Conservation (phyloP, 2,888 invertebrate genomes). For the Herminia tarsipennalis region DNA sequence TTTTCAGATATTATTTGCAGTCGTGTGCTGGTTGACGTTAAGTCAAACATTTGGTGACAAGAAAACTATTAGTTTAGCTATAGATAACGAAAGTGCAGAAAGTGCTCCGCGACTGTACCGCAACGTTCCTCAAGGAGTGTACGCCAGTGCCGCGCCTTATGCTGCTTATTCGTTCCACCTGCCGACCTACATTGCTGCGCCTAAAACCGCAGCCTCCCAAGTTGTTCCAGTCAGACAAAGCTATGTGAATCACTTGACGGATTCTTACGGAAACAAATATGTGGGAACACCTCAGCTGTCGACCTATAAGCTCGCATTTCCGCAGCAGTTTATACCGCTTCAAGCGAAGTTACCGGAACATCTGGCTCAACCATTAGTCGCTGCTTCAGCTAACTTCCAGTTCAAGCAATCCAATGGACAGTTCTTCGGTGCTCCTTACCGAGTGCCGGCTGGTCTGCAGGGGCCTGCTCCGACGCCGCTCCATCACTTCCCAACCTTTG, state of each 20-base stretch:
- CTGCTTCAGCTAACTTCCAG: slow-evolving; percentile 59
- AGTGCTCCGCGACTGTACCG: slow-evolving; percentile 70
- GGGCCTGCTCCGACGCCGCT: slow-evolving; percentile 50
- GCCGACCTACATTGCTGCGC: slow-evolving; percentile 56
- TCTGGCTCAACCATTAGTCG: slow-evolving; percentile 70
- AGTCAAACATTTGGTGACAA: slow-evolving; percentile 51
- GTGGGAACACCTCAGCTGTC: slow-evolving; percentile 62
- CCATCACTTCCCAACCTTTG: slow-evolving; percentile 48
- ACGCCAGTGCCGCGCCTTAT: slow-evolving; percentile 72
- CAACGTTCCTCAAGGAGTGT: slow-evolving; percentile 63
- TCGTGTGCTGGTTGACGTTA: slow-evolving; percentile 62
- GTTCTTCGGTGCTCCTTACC: slow-evolving; percentile 62
- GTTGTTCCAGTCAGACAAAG: slow-evolving; percentile 63
- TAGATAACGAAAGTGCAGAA: slow-evolving; percentile 65
- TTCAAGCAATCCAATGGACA: slow-evolving; percentile 51
- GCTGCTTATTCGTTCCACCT: slow-evolving; percentile 69
- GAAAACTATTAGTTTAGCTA: slow-evolving; percentile 44
- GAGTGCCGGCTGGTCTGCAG: slow-evolving; percentile 54
- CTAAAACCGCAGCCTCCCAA: slow-evolving; percentile 56
- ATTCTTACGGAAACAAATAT: slow-evolving; percentile 77
- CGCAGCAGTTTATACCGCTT: slow-evolving; percentile 73
- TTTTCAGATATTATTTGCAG: slow-evolving; percentile 66
- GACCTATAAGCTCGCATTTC: slow-evolving; percentile 65
- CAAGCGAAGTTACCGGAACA: slow-evolving; percentile 72
- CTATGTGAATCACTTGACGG: slow-evolving; percentile 61